Conservation (phyloP, 2,888 invertebrate genomes). For the Tipula vernalis region DNA sequence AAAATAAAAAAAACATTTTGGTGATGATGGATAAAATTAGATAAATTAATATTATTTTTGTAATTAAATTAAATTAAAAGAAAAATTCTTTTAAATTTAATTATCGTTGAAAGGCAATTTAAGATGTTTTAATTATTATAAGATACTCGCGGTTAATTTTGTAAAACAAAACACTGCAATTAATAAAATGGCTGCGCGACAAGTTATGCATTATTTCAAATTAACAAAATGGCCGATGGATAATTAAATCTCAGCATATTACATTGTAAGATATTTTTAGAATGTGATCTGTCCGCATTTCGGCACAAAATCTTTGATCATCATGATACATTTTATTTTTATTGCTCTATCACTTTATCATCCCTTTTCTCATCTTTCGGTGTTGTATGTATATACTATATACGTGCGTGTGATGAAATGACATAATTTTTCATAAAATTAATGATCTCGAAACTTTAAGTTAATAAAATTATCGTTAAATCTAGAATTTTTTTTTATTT, state of each 20-base stretch:
- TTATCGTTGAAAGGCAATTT: background rate
- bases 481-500: background rate
- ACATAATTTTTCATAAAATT: conserved; percentile 4
- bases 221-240: background rate
- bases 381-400: background rate
- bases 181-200: background rate
- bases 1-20: background rate
- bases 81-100: background rate
- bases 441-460: background rate
- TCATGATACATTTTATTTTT: background rate
- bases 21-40: conserved; percentile 4
- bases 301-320: background rate
- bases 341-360: background rate
- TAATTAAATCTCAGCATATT: background rate
- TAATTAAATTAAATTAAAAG: background rate
- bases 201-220: background rate
- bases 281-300: background rate
- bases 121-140: background rate
- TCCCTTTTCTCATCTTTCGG: background rate
- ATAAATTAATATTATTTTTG: background rate
- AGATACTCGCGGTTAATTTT: background rate
- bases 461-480: background rate
- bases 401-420: background rate
- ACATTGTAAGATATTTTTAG: background rate
- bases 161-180: background rate